phyloP scores from a whole-genome alignment of 2,113 vertebrate genomes.

The Neodontobutis hainanensis region DNA sequence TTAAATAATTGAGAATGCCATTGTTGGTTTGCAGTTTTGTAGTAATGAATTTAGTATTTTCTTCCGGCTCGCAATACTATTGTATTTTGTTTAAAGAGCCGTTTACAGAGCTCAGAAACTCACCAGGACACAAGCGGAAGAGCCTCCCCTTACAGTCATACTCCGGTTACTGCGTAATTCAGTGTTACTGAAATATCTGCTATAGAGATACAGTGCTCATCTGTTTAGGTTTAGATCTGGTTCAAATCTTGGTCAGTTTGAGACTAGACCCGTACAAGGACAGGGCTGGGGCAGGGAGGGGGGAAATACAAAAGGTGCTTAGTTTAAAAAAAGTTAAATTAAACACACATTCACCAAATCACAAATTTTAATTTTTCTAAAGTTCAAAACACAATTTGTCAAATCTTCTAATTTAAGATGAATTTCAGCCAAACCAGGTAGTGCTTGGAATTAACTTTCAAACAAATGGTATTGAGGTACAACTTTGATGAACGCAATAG shows the following conservation, averaged over 20 bases:
- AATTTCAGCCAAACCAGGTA: conserved; percentile 30
- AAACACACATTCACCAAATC: conserved; percentile 9
- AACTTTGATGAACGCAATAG: conserved; percentile 30
- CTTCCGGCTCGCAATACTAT: not conserved
- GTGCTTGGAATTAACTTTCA: conserved; percentile 33
- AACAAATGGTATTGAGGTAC: conserved; percentile 45
- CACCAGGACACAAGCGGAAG: conserved; percentile 13
- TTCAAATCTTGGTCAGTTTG: conserved; percentile 31
- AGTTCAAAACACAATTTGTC: conserved; percentile 10
- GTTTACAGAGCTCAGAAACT: conserved; percentile 37
- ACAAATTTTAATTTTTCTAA: no score
- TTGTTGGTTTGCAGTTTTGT: no score
- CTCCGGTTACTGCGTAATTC: conserved; percentile 26
- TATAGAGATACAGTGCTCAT: conserved; percentile 37
- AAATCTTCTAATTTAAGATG: conserved; percentile 28
- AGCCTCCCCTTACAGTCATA: conserved; percentile 3
- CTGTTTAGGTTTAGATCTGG: conserved; percentile 24
- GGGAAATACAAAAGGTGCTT: conserved; percentile 54
- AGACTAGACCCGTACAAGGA: conserved; percentile 4
- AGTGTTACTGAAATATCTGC: conserved; percentile 30
- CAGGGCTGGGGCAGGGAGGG: not conserved
- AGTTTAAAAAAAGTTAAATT: conserved; percentile 28
- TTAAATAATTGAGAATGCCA: no score
- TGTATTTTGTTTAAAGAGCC: conserved; percentile 24
- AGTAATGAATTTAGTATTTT: no score